Evolutionary conservation across 2,888 invertebrate genomes (phyloP).

Genomic region (Gryllus longicercus): DNA sequence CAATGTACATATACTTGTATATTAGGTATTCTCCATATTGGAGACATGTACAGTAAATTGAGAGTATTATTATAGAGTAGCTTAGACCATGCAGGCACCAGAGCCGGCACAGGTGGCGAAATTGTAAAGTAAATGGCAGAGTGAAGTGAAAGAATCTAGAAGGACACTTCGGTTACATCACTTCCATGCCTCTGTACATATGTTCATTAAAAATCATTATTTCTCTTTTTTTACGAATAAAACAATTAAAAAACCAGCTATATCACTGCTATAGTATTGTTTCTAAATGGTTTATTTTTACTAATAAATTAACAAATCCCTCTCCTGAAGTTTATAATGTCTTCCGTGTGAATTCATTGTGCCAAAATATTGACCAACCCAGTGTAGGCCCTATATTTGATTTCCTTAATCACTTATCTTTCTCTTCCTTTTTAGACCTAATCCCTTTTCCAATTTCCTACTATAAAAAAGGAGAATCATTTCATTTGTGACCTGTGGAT

Average conservation of each 20-base stretch:
- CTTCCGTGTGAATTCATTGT: conserved; percentile 36
- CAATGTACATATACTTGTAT: conserved; percentile 22
- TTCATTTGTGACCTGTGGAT: conserved; percentile 2
- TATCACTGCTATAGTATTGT: conserved; percentile 32
- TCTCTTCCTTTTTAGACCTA: conserved; percentile 19
- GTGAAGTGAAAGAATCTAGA: not conserved
- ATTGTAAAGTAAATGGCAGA: not conserved
- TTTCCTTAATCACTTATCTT: conserved; percentile 11
- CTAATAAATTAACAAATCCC: conserved; percentile 26
- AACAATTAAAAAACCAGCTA: conserved; percentile 30
- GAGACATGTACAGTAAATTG: conserved; percentile 23
- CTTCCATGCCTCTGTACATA: conserved; percentile 17
- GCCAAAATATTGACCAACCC: conserved; percentile 32
- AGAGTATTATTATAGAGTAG: not conserved
- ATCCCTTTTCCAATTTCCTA: conserved; percentile 22
- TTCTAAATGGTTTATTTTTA: conserved; percentile 20
- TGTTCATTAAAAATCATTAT: conserved; percentile 17
- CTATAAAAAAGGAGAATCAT: not conserved
- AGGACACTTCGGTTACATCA: not conserved
- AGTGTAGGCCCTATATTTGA: conserved; percentile 27
- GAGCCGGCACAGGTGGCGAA: conserved; percentile 1
- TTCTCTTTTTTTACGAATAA: not conserved
- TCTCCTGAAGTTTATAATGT: conserved; percentile 29
- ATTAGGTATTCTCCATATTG: conserved; percentile 32
- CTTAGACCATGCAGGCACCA: not conserved